These are phyloP conservation scores for Artibeus lituratus DNA, from an alignment of 2,797 vertebrate species.

Conservation along the genomic window DNA sequence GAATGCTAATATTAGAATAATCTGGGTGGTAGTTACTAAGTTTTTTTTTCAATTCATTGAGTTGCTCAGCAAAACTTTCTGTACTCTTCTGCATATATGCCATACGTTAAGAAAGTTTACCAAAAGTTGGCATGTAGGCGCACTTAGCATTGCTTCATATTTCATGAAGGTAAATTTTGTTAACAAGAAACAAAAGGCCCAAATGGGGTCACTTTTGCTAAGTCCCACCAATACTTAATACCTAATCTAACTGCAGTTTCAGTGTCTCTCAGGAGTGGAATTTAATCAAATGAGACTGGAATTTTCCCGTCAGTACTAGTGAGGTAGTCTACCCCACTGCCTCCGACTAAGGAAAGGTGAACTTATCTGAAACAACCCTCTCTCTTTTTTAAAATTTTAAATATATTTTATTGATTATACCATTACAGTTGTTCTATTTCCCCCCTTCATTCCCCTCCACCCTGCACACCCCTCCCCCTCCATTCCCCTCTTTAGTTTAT, in stretches of 20 bases:
- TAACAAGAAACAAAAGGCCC: not conserved
- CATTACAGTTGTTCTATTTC: too few relatives aligned
- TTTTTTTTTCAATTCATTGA: not conserved
- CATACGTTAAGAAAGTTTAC: not conserved
- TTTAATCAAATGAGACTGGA: not conserved
- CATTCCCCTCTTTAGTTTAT: too few relatives aligned
- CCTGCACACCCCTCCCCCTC: too few relatives aligned
- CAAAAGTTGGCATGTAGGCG: not conserved
- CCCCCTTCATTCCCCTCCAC: too few relatives aligned
- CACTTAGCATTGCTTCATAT: not conserved
- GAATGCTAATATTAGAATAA: not conserved
- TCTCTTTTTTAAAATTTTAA: too few relatives aligned
- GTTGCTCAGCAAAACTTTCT: not conserved
- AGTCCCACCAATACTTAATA: not conserved
- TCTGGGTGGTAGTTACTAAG: not conserved
- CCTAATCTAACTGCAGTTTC: not conserved
- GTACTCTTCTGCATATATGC: not conserved
- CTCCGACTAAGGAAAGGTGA: not conserved
- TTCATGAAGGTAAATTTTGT: not conserved
- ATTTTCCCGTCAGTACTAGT: not conserved
- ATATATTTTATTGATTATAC: too few relatives aligned
- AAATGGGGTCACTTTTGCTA: not conserved
- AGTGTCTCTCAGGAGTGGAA: not conserved
- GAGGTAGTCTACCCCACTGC: not conserved
- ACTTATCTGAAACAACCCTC: not conserved